Conservation (phyloP, 2,888 invertebrate genomes). For the Panorpa germanica region DNA sequence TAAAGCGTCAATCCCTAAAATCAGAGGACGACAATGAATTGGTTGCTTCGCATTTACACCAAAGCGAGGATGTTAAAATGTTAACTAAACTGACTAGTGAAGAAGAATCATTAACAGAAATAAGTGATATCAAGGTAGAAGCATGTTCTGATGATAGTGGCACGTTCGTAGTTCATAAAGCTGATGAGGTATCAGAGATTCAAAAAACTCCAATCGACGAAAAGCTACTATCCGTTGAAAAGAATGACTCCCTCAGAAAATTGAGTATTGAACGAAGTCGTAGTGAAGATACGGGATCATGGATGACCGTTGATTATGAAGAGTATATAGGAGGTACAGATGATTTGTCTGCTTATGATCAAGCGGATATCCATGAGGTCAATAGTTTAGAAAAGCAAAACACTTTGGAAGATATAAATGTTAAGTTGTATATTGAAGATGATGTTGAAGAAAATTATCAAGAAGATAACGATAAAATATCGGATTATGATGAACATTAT, state of each 20-base stretch:
- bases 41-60: constrained; percentile 15
- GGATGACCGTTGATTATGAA: constrained; percentile 49
- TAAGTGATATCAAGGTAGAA: constrained; percentile 35
- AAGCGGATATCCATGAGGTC: constrained; percentile 20
- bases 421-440: constrained; percentile 28
- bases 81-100: constrained; percentile 36
- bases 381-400: constrained; percentile 32
- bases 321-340: constrained; percentile 43
- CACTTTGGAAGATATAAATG: constrained; percentile 37
- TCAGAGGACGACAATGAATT: constrained; percentile 25
- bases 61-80: constrained; percentile 26
- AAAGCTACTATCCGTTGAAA: no score
- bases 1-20: constrained; percentile 32
- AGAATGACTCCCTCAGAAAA: constrained; percentile 27
- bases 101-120: constrained; percentile 49
- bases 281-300: constrained; percentile 62
- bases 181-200: constrained; percentile 16
- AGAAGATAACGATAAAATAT: constrained; percentile 18
- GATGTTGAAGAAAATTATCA: constrained; percentile 20
- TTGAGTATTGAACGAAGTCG: constrained; percentile 54
- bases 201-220: constrained; percentile 21
- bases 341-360: constrained; percentile 34
- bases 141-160: constrained; percentile 26
- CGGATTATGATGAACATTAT: constrained; percentile 17
- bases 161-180: constrained; percentile 25